Evolutionary conservation across 1,140 invertebrate species (phyloP).

Genomic region (Bombus pascuorum): DNA sequence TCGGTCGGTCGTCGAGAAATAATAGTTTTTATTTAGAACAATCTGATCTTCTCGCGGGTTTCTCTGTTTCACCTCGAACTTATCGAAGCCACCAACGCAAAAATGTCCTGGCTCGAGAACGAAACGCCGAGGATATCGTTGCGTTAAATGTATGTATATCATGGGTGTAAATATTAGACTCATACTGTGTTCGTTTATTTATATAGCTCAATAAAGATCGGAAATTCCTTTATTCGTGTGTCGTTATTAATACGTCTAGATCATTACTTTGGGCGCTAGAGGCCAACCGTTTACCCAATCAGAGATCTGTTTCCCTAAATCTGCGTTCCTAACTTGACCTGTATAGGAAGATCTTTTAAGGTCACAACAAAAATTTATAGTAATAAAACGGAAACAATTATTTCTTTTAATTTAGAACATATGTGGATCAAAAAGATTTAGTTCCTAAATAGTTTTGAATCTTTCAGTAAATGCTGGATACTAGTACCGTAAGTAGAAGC

Average conservation of each 20-base stretch:
- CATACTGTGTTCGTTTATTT: constrained; percentile 66
- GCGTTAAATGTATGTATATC: constrained; percentile 50
- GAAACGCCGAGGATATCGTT: constrained; percentile 41
- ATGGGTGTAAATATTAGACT: constrained; percentile 65
- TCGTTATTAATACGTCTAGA: background rate
- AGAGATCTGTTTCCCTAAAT: constrained; percentile 18
- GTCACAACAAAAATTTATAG: background rate
- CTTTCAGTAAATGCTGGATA: constrained; percentile 4
- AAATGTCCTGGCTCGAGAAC: constrained; percentile 22
- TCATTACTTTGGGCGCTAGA: background rate
- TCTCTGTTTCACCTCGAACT: constrained; percentile 38
- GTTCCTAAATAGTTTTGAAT: background rate
- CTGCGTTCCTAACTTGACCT: no score
- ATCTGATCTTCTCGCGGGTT: constrained; percentile 50
- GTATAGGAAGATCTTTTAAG: background rate
- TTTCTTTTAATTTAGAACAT: background rate
- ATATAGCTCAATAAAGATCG: constrained; percentile 64
- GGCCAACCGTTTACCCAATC: constrained; percentile 17
- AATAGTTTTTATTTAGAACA: constrained; percentile 48
- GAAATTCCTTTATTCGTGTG: constrained; percentile 27
- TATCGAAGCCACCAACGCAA: constrained; percentile 28
- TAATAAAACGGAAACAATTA: background rate
- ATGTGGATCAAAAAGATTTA: background rate
- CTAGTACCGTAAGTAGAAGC: constrained; percentile 26
- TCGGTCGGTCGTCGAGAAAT: constrained; percentile 53